phyloP scores from a whole-genome alignment of 1,140 invertebrate genomes.

The Melanaphis sacchari region DNA sequence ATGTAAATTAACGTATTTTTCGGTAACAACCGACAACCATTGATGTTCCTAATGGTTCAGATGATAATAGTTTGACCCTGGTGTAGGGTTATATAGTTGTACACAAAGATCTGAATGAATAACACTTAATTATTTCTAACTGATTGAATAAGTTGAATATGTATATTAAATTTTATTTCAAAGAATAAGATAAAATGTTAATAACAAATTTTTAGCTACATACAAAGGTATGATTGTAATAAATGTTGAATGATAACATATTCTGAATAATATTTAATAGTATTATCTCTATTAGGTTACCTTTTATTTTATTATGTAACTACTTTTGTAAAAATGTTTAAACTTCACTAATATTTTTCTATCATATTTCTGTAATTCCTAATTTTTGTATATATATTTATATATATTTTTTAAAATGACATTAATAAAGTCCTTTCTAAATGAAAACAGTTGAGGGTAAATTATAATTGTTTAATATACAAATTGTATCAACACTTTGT shows the following conservation, averaged over 20 bases:
- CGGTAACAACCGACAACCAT: background rate
- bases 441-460: background rate
- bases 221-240: background rate
- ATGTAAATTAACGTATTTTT: slow-evolving; percentile 12
- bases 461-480: background rate
- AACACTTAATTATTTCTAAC: background rate
- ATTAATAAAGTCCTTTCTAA: background rate
- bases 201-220: background rate
- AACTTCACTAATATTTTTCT: background rate
- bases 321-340: background rate
- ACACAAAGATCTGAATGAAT: background rate
- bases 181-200: slow-evolving; percentile 11
- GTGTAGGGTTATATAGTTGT: slow-evolving; percentile 6
- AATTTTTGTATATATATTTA: background rate
- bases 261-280: background rate
- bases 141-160: background rate
- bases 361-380: background rate
- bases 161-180: background rate
- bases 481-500: background rate
- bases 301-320: background rate
- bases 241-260: background rate
- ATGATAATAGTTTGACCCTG: slow-evolving; percentile 19
- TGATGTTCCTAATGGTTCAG: background rate
- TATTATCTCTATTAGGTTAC: background rate
- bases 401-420: too few species aligned